Conservation (phyloP, 2,888 invertebrate genomes). For the Nymphalis urticae region DNA sequence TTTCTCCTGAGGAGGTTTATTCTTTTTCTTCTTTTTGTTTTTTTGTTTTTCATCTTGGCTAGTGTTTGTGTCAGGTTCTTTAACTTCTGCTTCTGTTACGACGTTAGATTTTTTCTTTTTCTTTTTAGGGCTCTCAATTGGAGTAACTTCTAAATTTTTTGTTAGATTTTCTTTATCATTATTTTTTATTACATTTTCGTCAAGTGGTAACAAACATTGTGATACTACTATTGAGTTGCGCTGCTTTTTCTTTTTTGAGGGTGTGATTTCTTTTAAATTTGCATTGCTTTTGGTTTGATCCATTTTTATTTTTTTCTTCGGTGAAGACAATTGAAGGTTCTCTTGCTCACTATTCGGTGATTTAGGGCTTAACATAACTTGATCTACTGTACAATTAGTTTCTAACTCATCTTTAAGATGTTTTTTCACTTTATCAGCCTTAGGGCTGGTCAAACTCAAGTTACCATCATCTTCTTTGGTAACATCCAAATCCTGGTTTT, state of each 20-base stretch:
- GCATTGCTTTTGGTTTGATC: slow-evolving; percentile 34
- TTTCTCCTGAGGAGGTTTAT: slow-evolving; percentile 16
- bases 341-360: slow-evolving; percentile 11
- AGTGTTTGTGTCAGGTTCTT: slow-evolving; percentile 24
- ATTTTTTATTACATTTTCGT: slow-evolving; percentile 21
- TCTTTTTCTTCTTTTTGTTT: slow-evolving; percentile 17
- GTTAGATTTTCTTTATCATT: slow-evolving; percentile 26
- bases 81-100: slow-evolving; percentile 27
- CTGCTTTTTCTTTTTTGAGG: slow-evolving; percentile 31
- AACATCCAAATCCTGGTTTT: slow-evolving; percentile 63
- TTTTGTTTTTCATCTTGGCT: slow-evolving; percentile 9
- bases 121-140: slow-evolving; percentile 33
- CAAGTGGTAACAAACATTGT: slow-evolving; percentile 1
- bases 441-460: slow-evolving; percentile 52
- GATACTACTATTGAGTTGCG: slow-evolving; percentile 33
- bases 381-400: slow-evolving; percentile 26
- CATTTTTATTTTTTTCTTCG: slow-evolving; percentile 24
- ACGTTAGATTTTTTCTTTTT: slow-evolving; percentile 45
- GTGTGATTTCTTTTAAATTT: slow-evolving; percentile 46
- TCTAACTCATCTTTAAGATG: slow-evolving; percentile 65
- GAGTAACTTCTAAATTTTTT: slow-evolving; percentile 5
- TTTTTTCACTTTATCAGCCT: slow-evolving; percentile 72
- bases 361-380: slow-evolving; percentile 36
- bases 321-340: slow-evolving; percentile 5
- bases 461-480: slow-evolving; percentile 54